Percentiles rank a stretch among this genome's conserved stretches.
phyloP scores from a whole-genome alignment of 1,140 invertebrate genomes.

The Drosophila watanabei region DNA sequence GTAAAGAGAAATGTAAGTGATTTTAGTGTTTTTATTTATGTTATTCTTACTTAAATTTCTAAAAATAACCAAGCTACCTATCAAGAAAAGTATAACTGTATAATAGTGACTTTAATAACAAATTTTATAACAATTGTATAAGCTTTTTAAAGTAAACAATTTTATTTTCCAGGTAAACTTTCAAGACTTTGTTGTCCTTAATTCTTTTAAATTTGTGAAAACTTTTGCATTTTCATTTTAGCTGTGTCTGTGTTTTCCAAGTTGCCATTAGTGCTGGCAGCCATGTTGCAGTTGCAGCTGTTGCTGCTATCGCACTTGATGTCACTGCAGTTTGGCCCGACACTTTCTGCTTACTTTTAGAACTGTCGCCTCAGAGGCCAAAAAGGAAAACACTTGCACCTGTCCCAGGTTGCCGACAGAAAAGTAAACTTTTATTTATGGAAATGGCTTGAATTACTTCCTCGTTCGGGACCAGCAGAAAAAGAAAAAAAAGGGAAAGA shows the following conservation, averaged over 20 bases:
- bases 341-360: conserved; percentile 41
- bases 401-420: conserved; percentile 31
- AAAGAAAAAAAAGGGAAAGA: conserved; percentile 31
- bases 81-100: too few relatives aligned
- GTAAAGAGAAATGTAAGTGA: neutral
- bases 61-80: neutral
- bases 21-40: neutral
- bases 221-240: neutral
- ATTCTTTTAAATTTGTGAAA: neutral
- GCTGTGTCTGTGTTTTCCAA: neutral
- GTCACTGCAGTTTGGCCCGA: conserved; percentile 24
- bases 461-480: conserved; percentile 42
- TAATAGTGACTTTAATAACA: too few relatives aligned
- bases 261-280: conserved; percentile 6
- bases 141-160: neutral
- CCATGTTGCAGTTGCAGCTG: conserved; percentile 8
- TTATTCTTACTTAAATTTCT: neutral
- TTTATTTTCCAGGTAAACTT: neutral
- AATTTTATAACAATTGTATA: too few relatives aligned
- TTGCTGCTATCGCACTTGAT: conserved; percentile 9
- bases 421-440: conserved; percentile 52
- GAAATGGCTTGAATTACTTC: conserved; percentile 76
- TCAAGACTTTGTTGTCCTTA: neutral
- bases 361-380: conserved; percentile 29
- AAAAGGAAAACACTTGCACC: conserved; percentile 46